Conservation (phyloP, 2,797 vertebrate species). For the Mionectes olivaceus region DNA sequence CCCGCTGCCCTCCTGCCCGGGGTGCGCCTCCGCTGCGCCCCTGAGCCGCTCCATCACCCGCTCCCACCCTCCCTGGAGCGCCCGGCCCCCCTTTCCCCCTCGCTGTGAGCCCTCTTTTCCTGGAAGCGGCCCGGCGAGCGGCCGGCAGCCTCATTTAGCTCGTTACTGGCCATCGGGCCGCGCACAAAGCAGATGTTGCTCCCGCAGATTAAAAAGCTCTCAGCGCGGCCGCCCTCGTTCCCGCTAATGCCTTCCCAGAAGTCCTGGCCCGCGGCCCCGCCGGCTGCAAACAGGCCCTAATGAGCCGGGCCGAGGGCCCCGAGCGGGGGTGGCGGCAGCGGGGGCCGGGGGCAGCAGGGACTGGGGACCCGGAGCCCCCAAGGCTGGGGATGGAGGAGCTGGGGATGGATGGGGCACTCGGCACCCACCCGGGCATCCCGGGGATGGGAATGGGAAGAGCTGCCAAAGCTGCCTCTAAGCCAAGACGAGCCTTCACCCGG, state of each 20-base stretch:
- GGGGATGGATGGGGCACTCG: neutral
- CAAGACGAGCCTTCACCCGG: neutral
- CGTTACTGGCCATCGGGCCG: constrained; percentile 33
- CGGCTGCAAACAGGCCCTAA: neutral
- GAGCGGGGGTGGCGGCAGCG: neutral
- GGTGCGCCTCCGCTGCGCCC: neutral
- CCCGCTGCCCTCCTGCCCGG: neutral
- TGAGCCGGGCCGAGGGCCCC: neutral
- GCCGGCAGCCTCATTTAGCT: constrained; percentile 38
- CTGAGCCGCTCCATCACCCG: neutral
- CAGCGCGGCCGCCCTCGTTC: constrained; percentile 6
- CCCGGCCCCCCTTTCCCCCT: neutral
- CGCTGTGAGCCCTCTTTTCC: neutral
- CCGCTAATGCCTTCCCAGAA: constrained; percentile 37
- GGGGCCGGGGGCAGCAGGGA: rapidly evolving
- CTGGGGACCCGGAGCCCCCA: neutral
- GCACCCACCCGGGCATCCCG: rapidly evolving
- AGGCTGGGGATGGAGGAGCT: neutral
- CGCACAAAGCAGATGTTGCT: constrained; percentile 26
- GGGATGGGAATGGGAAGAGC: neutral
- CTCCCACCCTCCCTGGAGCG: neutral
- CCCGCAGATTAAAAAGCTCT: constrained; percentile 68
- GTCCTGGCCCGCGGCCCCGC: neutral
- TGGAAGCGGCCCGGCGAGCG: constrained; percentile 16
- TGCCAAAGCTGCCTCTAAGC: neutral